Conservation (phyloP, 2,113 vertebrate genomes). For the Serinus canaria region DNA sequence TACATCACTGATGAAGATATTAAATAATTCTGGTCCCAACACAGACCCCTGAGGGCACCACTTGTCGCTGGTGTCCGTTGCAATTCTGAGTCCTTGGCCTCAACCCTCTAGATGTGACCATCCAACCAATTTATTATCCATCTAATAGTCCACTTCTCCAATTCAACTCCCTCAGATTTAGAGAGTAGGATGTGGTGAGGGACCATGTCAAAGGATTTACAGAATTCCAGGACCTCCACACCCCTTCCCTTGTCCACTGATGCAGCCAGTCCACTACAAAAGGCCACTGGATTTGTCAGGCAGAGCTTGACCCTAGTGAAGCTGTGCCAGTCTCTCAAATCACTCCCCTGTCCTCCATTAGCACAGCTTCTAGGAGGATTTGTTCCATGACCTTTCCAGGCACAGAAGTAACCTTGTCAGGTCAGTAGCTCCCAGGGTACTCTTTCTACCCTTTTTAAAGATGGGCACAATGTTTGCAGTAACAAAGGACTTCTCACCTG, state of each 20-base stretch:
- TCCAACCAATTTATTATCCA: background rate
- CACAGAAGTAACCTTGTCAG: background rate
- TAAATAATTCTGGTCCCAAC: background rate
- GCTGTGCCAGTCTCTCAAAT: background rate
- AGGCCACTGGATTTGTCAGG: background rate
- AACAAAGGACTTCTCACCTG: background rate
- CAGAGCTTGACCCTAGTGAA: background rate
- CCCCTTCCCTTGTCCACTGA: background rate
- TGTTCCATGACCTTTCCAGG: background rate
- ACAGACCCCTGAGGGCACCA: background rate
- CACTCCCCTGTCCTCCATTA: background rate
- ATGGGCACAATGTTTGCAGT: background rate
- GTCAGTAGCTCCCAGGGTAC: background rate
- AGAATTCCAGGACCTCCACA: background rate
- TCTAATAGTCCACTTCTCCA: background rate
- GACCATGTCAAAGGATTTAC: background rate
- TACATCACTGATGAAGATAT: accelerated
- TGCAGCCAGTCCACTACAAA: background rate
- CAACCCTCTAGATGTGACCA: accelerated
- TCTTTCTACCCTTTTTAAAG: background rate
- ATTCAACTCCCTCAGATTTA: background rate
- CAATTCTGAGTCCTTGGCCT: background rate
- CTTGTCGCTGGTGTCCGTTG: background rate
- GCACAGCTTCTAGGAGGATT: background rate
- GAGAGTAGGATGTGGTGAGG: background rate